These are phyloP conservation scores for Slavum lentiscoides DNA, from an alignment of 2,888 invertebrate genomes.

Conservation along the genomic window DNA sequence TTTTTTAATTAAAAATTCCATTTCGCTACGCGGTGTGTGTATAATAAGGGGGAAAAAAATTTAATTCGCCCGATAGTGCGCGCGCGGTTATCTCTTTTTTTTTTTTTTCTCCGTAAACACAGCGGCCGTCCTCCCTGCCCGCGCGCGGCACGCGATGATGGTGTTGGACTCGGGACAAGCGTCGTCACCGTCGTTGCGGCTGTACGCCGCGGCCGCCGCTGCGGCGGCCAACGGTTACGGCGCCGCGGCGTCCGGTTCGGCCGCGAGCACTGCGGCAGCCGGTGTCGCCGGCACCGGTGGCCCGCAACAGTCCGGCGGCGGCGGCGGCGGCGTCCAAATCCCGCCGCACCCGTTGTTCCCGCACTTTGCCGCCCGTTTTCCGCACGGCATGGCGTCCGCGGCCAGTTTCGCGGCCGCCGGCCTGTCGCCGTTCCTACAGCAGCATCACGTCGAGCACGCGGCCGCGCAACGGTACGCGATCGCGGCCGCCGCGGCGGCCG, in stretches of 20 bases:
- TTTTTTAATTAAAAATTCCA: too few species aligned
- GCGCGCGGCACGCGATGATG: constrained; percentile 61
- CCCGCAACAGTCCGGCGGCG: constrained; percentile 54
- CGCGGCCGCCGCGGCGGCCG: constrained; percentile 60
- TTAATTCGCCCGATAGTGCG: too few species aligned
- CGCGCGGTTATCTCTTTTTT: too few species aligned
- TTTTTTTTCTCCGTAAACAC: too few species aligned
- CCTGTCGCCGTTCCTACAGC: constrained; percentile 55
- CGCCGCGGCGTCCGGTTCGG: constrained; percentile 55
- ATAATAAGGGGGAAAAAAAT: too few species aligned
- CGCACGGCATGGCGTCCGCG: constrained; percentile 55
- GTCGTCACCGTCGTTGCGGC: constrained; percentile 73
- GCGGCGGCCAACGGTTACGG: constrained; percentile 55
- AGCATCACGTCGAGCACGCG: constrained; percentile 59
- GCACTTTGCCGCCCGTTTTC: constrained; percentile 56
- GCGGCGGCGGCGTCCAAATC: constrained; percentile 55
- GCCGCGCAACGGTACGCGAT: constrained; percentile 61
- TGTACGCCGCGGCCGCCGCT: constrained; percentile 61
- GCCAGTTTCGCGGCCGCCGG: constrained; percentile 55
- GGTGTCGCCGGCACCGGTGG: constrained; percentile 42
- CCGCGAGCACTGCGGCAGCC: constrained; percentile 21
- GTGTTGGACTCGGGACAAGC: constrained; percentile 69
- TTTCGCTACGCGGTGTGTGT: too few species aligned
- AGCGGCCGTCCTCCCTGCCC: too few species aligned
- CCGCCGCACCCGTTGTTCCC: constrained; percentile 57